Percentiles rank a stretch among this genome's conserved stretches.
These are phyloP conservation scores for Amazona ochrocephala DNA, from an alignment of 2,797 vertebrate species.

Conservation along the genomic window DNA sequence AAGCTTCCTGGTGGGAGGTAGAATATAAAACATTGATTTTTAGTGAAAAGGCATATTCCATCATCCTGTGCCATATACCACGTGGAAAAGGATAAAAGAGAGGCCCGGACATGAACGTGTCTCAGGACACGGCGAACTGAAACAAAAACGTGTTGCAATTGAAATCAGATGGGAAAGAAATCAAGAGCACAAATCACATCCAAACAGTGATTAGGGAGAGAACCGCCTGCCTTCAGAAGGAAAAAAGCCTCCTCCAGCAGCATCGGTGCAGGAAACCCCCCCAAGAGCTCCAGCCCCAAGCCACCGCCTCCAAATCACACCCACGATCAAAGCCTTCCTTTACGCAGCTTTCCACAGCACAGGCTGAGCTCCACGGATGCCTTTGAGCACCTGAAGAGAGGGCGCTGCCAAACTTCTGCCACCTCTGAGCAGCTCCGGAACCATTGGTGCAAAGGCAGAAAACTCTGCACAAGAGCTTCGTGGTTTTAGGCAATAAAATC, in stretches of 20 bases:
- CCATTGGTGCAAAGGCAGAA: background rate
- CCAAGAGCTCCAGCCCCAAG: background rate
- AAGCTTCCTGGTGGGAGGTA: background rate
- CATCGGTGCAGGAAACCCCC: accelerated
- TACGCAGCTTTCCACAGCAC: accelerated
- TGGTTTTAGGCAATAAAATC: background rate
- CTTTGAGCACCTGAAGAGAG: accelerated
- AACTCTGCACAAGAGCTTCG: accelerated
- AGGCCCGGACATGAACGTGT: background rate
- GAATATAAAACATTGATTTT: constrained; percentile 15
- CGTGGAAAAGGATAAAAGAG: background rate
- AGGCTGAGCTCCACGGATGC: background rate
- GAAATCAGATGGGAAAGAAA: constrained; percentile 1
- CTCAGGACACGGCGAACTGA: background rate
- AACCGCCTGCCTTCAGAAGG: background rate
- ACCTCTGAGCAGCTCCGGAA: background rate
- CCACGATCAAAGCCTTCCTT: background rate
- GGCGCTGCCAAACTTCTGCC: background rate
- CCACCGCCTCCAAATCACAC: background rate
- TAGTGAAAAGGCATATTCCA: constrained; percentile 43
- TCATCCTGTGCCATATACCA: constrained; percentile 72
- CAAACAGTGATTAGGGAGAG: background rate
- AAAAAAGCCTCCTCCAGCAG: background rate
- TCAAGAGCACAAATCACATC: background rate
- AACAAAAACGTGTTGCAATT: background rate